Evolutionary conservation across 2,113 vertebrate genomes (phyloP).

Genomic region (Apaloderma vittatum): DNA sequence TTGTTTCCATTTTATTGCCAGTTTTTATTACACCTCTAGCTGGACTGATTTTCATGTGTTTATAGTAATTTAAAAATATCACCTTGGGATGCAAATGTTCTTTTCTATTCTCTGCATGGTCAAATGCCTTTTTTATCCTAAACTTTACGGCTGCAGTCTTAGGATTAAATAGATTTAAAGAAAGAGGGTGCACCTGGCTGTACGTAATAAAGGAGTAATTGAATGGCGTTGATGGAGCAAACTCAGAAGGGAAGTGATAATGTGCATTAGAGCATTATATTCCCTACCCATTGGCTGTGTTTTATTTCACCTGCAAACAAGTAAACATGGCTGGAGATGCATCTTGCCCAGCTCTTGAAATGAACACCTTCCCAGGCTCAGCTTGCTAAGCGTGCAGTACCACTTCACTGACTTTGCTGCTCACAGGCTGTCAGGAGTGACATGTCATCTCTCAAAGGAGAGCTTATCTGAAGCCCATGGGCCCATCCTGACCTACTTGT

Average conservation of each 20-base stretch:
- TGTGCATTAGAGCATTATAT: not conserved
- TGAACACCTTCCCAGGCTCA: not conserved
- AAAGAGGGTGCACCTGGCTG: not conserved
- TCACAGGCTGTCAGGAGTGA: not conserved
- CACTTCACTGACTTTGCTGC: not conserved
- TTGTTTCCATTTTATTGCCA: not conserved
- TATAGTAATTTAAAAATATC: not conserved
- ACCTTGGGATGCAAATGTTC: not conserved
- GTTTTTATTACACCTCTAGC: not conserved
- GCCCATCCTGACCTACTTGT: not conserved
- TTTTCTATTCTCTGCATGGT: not conserved
- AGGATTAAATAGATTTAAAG: not conserved
- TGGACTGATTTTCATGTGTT: not conserved
- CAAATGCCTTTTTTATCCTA: not conserved
- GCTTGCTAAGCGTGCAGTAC: not conserved
- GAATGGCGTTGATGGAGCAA: not conserved
- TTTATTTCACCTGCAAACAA: slow-evolving; percentile 31
- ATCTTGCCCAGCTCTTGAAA: not conserved
- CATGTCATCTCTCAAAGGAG: not conserved
- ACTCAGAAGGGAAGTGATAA: not conserved
- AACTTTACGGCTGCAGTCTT: not conserved
- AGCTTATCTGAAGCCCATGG: not conserved
- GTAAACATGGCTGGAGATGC: not conserved
- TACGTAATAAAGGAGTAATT: not conserved
- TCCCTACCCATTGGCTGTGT: not conserved